Base-by-base conservation (phyloP, 1,140 invertebrate species). In the Calliphora vicina region DNA sequence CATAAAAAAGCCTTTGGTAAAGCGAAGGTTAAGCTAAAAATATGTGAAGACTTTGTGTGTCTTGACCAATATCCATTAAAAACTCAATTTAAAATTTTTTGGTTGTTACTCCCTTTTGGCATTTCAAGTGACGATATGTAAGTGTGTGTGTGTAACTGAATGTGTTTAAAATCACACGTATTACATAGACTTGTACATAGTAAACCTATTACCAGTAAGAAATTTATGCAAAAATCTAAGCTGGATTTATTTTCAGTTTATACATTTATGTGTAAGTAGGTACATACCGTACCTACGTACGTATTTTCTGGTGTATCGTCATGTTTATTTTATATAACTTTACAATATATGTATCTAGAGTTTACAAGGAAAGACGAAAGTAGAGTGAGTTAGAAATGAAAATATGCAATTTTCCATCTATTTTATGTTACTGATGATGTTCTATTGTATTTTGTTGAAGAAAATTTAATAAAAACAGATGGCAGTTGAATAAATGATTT, bases 401-500 rank as follows among this genome's bases (percentile, higher is more conserved):
- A 57, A 15, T 57, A 57, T 57, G 50, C 50, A 57, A 57, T 57
- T 57, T n/a, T 57, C 50, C 15, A n/a, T 57, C 17, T 0, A 57
- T 3, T n/a, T 57, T 57, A n/a, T 57, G 15, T n/a, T 57, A 57
- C 50, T 57, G 50, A 57, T 57, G 50, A 57, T 57, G 50, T 17
- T 57, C 13, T 57, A 57, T 57, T 57, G 50, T 57, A 57, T 57
- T 57, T n/a, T 57, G 1, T 3, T n/a, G 15, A 1, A 57, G 50
- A 57, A 57, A 57, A 57, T 57, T 57, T 57, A 57, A 57, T 57
- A 57, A 57, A n/a, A 57, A 57, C 50, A 57, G 50, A 57, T 57
- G 50, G 5, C 50, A 57, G 50, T n/a, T 17, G 17, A n/a, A n/a
- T 57, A n/a, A 57, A n/a, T 57, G 12, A 57, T 57, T 57, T 57